Percentiles rank a stretch among this genome's conserved stretches.
These are phyloP conservation scores for Diarsia rubi DNA, from an alignment of 2,888 invertebrate species.

Conservation along the genomic window DNA sequence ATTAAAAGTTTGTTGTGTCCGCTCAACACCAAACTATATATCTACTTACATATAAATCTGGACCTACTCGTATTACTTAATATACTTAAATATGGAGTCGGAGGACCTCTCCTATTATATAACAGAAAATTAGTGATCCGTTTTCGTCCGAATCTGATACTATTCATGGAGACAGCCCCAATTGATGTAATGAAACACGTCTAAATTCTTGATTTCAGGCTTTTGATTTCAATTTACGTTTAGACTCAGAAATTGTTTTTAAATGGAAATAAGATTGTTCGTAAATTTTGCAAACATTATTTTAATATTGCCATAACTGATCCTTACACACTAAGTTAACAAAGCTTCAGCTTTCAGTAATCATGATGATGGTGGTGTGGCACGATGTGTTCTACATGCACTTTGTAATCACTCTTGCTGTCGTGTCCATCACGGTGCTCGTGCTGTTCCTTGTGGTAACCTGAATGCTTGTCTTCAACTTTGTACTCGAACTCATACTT, in stretches of 20 bases:
- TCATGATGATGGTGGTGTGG: slow-evolving; percentile 63
- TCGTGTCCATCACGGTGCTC: slow-evolving; percentile 89
- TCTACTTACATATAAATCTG: too few species aligned
- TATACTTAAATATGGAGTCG: too few species aligned
- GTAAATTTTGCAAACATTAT: background rate
- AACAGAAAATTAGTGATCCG: too few species aligned
- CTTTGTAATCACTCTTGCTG: slow-evolving; percentile 90
- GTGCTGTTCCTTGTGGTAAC: slow-evolving; percentile 88
- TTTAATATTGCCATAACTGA: slow-evolving; percentile 16
- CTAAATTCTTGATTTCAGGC: background rate
- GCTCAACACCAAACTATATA: too few species aligned
- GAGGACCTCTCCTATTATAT: too few species aligned
- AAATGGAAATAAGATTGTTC: background rate
- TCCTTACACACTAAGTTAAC: slow-evolving; percentile 35
- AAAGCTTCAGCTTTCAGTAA: background rate
- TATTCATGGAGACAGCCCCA: too few species aligned
- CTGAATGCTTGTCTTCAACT: slow-evolving; percentile 90
- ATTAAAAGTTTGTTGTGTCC: too few species aligned
- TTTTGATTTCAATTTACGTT: background rate
- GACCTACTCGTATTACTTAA: too few species aligned
- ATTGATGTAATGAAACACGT: background rate
- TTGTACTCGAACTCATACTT: slow-evolving; percentile 77
- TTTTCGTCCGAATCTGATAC: too few species aligned
- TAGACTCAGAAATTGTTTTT: background rate
- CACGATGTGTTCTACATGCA: slow-evolving; percentile 80